Base-by-base conservation (phyloP, 2,888 invertebrate species). In the Leucophenga maculata region DNA sequence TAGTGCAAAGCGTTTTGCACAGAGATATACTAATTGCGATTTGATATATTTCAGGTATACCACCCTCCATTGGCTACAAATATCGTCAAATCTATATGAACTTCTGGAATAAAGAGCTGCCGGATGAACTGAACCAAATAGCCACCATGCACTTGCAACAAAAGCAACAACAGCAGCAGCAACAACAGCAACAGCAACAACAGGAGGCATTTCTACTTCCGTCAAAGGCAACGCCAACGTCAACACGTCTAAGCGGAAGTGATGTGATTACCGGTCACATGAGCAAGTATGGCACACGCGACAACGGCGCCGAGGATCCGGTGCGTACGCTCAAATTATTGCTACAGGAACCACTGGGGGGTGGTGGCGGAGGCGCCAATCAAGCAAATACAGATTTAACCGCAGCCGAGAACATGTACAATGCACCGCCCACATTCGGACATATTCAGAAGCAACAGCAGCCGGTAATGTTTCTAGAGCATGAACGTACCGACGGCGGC, bases 31-130 rank as follows among this genome's bases (percentile, higher is more conserved):
- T n/a, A n/a, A n/a, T n/a, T n/a, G n/a, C n/a, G n/a, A n/a, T n/a
- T n/a, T n/a, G n/a, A n/a, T n/a, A n/a, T n/a, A 13, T 46, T 46
- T 13, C 70, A 88, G 97, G 93, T 70, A 92, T 94, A 75, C 94
- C 95, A 3, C 94, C 95, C 0, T 91, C 90, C 52, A 90, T 93
- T 52, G 92, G 93, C 69, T 91, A 92, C 72, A 92, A 93, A 77
- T 97, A 97, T 88, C 91, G 96, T 52, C 90, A 92, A 6, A 92
- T 93, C 74, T 93, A 94, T 82, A 93, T 95, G 83, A 92, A 92
- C 59, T 95, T 94, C 83, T 97, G 97, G 97, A 93, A 94, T 76
- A 93, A 95, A 68, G 91, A 92, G 52, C 90, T 97, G 62, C 96
- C 96, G 0, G 92, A 93, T 75, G 91, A 94, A 77, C 90, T 93